Conservation (phyloP, 2,797 vertebrate species). For the Sarcophilus harrisii region DNA sequence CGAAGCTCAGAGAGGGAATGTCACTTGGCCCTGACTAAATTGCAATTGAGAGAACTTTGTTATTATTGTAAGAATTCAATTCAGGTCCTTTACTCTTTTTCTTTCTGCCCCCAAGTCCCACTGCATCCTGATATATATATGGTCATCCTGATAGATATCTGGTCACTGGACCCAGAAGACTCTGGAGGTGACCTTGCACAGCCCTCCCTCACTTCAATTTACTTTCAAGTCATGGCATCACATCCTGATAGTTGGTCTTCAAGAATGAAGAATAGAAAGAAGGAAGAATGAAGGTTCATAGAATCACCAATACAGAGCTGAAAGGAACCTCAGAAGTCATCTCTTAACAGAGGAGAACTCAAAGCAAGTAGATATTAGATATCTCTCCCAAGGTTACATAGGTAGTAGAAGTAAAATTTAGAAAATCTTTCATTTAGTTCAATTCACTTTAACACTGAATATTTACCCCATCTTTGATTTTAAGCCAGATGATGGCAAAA, state of each 20-base stretch:
- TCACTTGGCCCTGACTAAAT: background rate
- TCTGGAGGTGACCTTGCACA: no score
- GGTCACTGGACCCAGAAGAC: no score
- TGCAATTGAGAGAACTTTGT: background rate
- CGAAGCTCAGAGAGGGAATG: background rate
- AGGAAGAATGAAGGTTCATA: background rate
- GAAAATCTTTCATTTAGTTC: background rate
- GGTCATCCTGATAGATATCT: no score
- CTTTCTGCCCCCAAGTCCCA: no score
- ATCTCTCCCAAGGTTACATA: background rate
- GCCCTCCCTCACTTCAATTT: no score
- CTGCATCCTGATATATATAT: no score
- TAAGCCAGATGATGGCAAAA: background rate
- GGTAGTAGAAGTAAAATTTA: background rate
- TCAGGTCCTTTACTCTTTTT: background rate
- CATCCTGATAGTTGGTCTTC: no score
- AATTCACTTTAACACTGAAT: background rate
- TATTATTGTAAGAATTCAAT: background rate
- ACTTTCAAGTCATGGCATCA: no score
- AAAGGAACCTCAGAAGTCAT: background rate
- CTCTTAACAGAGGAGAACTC: background rate
- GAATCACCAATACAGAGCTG: background rate
- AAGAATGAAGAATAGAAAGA: no score
- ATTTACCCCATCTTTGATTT: background rate
- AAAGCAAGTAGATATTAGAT: background rate